These are phyloP conservation scores for Oligia fasciuncula DNA, from an alignment of 2,888 invertebrate genomes.

Conservation along the genomic window DNA sequence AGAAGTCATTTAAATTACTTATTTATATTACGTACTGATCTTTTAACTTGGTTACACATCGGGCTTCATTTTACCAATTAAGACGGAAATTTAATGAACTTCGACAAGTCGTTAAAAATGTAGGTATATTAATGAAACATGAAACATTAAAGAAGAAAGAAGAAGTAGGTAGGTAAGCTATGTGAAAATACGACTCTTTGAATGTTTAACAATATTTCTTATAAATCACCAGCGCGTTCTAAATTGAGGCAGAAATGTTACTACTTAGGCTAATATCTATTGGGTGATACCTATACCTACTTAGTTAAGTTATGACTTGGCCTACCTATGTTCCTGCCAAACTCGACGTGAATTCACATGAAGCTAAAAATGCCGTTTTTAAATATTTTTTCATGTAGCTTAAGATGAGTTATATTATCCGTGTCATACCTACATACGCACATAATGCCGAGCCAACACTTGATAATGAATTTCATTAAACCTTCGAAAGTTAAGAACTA, in stretches of 20 bases:
- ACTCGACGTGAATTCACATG: background rate
- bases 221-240: background rate
- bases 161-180: background rate
- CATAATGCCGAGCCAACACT: slow-evolving; percentile 46
- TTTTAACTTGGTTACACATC: slow-evolving; percentile 67
- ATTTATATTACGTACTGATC: slow-evolving; percentile 78
- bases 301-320: background rate
- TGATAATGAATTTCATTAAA: slow-evolving; percentile 56
- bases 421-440: slow-evolving; percentile 19
- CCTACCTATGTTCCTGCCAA: too few species aligned
- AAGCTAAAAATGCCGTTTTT: slow-evolving; percentile 9
- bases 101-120: slow-evolving; percentile 24
- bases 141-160: slow-evolving; percentile 13
- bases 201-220: background rate
- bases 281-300: background rate
- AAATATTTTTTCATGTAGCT: background rate
- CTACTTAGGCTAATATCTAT: background rate
- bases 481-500: slow-evolving; percentile 57
- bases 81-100: slow-evolving; percentile 51
- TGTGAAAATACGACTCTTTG: slow-evolving; percentile 1
- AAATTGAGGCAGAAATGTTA: slow-evolving; percentile 2
- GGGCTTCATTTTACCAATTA: slow-evolving; percentile 70
- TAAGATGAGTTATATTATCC: slow-evolving; percentile 31
- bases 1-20: slow-evolving; percentile 80
- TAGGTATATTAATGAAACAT: slow-evolving; percentile 22